These are phyloP conservation scores for Aproaerema taeniolella DNA, from an alignment of 2,888 invertebrate genomes.

Conservation along the genomic window DNA sequence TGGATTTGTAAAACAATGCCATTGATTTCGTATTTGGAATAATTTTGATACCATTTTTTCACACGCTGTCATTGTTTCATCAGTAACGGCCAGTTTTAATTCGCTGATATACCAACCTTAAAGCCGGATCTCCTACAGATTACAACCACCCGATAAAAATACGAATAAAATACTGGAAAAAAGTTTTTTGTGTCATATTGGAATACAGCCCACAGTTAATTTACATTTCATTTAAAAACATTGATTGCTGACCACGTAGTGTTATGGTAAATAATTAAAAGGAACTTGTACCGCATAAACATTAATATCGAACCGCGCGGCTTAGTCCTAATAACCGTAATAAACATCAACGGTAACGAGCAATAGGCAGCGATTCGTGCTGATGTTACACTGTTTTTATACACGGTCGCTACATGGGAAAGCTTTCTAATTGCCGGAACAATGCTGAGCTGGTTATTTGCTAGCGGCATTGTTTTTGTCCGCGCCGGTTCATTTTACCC, in stretches of 20 bases:
- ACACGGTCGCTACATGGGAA: constrained; percentile 76
- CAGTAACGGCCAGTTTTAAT: constrained; percentile 48
- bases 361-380: constrained; percentile 76
- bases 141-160: constrained; percentile 36
- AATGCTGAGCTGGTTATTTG: constrained; percentile 77
- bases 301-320: constrained; percentile 64
- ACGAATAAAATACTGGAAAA: neutral
- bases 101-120: constrained; percentile 39
- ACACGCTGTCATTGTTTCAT: constrained; percentile 43
- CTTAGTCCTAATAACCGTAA: constrained; percentile 75
- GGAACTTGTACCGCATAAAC: constrained; percentile 53
- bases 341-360: constrained; percentile 76
- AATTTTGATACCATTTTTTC: constrained; percentile 43
- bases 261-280: constrained; percentile 49
- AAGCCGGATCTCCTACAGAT: constrained; percentile 48
- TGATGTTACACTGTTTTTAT: constrained; percentile 77
- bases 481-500: constrained; percentile 74
- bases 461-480: constrained; percentile 77
- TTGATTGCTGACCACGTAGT: constrained; percentile 13
- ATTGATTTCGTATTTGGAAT: constrained; percentile 38
- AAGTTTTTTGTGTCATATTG: no score
- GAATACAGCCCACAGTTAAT: no score
- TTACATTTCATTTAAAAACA: constrained; percentile 4
- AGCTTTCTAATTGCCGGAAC: constrained; percentile 79
- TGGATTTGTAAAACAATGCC: no score